Evolutionary conservation across 2,113 vertebrate genomes (phyloP).

Genomic region (Hypomesus transpacificus): DNA sequence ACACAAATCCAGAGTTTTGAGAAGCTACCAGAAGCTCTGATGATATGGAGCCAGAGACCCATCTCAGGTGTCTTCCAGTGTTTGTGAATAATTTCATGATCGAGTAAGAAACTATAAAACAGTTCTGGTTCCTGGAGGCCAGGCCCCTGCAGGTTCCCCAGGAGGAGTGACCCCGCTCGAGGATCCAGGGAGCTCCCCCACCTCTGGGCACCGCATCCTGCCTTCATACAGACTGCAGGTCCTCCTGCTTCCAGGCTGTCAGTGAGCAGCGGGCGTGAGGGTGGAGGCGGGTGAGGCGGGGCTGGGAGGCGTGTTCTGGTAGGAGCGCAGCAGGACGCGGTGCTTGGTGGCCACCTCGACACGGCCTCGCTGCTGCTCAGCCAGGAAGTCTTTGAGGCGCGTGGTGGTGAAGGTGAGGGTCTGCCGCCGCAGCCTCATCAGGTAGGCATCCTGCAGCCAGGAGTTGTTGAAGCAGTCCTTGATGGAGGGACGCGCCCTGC

Average conservation of each 20-base stretch:
- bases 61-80: too few relatives aligned
- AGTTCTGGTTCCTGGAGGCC: too few relatives aligned
- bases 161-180: too few relatives aligned
- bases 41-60: too few relatives aligned
- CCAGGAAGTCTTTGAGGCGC: constrained; percentile 92
- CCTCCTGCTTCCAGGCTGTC: constrained; percentile 40
- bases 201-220: not conserved
- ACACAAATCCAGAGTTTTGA: too few relatives aligned
- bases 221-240: constrained; percentile 3
- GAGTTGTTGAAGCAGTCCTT: constrained; percentile 93
- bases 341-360: constrained; percentile 83
- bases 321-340: constrained; percentile 97
- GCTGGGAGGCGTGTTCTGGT: constrained; percentile 73
- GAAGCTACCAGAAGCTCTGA: too few relatives aligned
- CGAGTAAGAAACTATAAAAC: too few relatives aligned
- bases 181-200: too few relatives aligned
- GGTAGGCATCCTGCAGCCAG: constrained; percentile 96
- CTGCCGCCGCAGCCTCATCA: constrained; percentile 95
- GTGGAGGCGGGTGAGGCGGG: constrained; percentile 73
- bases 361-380: constrained; percentile 83
- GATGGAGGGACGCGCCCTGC: constrained; percentile 90
- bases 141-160: too few relatives aligned
- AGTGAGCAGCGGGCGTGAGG: constrained; percentile 69
- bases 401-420: constrained; percentile 96
- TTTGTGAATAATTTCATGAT: too few relatives aligned